phyloP scores from a whole-genome alignment of 2,797 vertebrate species.

The Catostomus latipinnis region DNA sequence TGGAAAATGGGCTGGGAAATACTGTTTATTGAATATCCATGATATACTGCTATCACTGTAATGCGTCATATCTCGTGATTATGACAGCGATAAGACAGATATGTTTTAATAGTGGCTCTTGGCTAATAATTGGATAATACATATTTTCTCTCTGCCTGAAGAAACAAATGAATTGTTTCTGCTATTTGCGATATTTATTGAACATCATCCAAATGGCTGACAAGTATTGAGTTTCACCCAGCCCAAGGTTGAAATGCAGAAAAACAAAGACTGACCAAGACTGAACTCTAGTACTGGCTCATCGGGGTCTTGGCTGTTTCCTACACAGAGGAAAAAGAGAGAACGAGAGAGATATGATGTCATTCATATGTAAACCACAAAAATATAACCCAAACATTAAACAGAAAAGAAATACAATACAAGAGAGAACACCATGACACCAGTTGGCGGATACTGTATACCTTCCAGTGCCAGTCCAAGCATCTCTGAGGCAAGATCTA shows the following conservation, averaged over 20 bases:
- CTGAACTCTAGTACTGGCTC: constrained; percentile 98
- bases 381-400: background rate
- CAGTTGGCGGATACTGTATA: constrained; percentile 51
- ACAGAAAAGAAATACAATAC: background rate
- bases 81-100: no score
- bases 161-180: no score
- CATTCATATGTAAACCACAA: background rate
- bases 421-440: background rate
- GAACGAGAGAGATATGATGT: background rate
- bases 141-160: no score
- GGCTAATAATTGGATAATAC: no score
- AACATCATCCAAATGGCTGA: no score
- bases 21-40: no score
- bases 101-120: no score
- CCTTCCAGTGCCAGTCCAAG: constrained; percentile 89
- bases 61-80: no score
- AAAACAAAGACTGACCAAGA: constrained; percentile 81
- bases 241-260: background rate
- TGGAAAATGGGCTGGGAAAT: no score
- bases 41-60: no score
- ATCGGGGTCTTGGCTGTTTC: constrained; percentile 95
- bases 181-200: no score
- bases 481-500: constrained; percentile 92
- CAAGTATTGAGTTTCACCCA: no score
- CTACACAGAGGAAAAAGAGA: constrained; percentile 71